Evolutionary conservation across 2,888 invertebrate species (phyloP).

Genomic region (Cheilosia variabilis): DNA sequence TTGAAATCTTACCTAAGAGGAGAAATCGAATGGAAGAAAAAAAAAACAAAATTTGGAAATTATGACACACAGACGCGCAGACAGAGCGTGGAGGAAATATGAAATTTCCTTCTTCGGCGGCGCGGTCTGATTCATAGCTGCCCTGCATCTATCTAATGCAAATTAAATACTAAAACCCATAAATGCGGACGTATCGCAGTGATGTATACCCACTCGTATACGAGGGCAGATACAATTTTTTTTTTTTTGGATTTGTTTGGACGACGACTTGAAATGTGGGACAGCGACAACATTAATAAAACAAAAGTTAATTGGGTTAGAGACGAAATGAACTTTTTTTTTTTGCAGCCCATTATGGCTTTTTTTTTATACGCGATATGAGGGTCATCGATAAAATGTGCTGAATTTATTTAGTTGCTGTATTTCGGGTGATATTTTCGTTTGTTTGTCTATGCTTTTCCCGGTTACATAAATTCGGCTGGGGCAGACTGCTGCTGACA

Average conservation of each 20-base stretch:
- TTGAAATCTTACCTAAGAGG: conserved; percentile 51
- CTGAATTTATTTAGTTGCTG: conserved; percentile 55
- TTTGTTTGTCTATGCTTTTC: conserved; percentile 14
- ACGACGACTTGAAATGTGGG: conserved; percentile 52
- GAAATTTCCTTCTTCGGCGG: conserved; percentile 44
- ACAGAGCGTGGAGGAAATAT: conserved; percentile 48
- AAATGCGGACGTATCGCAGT: conserved; percentile 21
- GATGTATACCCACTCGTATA: background rate
- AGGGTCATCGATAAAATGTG: conserved; percentile 71
- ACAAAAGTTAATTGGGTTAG: conserved; percentile 69
- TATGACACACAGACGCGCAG: conserved; percentile 61
- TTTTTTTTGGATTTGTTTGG: conserved; percentile 1
- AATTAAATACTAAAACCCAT: conserved; percentile 42
- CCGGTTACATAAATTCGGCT: conserved; percentile 65
- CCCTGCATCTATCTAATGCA: conserved; percentile 33
- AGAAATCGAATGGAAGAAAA: conserved; percentile 31
- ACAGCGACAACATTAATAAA: conserved; percentile 52
- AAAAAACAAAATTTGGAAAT: conserved; percentile 26
- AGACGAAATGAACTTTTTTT: conserved; percentile 58
- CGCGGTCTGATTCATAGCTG: conserved; percentile 33
- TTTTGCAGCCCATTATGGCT: conserved; percentile 51
- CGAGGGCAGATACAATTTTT: background rate
- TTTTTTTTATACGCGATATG: conserved; percentile 30
- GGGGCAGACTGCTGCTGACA: conserved; percentile 48
- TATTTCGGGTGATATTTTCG: conserved; percentile 26